Evolutionary conservation across 2,113 vertebrate species (phyloP), one percentile per base, ranked within the genome.

Genomic region (Gymnorhina tibicen): DNA sequence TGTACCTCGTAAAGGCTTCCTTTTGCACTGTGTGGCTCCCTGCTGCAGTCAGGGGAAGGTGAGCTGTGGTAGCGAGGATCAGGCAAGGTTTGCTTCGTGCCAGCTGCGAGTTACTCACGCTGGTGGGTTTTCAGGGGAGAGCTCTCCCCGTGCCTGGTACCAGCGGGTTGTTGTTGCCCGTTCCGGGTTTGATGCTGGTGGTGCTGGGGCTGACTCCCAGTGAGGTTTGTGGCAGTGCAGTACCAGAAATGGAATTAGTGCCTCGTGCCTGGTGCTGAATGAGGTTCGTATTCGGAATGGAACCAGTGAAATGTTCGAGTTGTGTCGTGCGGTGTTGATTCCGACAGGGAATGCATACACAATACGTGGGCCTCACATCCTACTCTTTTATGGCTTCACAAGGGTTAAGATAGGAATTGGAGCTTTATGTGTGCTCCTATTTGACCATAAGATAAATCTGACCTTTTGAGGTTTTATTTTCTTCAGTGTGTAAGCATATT

Each of bases 391-490:
- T 66, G 59, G 26, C 41, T 88, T 85, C 13, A 6, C 23, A 35
- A 3, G 68, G 37, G 32, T 64, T 83, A 35, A 64, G 46, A 7
- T 33, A 33, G 0, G 2, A 62, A 69, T 30, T 2, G 1, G 55
- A 62, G 49, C 0, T 1, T 52, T 75, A 5, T 11, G 16, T 63
- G 16, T 72, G 44, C 32, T 37, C 53, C 32, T 70, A 0, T 42
- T 73, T 83, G 30, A 58, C 53, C 12, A 2, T 30, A 35, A 86
- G 87, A 42, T 66, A 69, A 63, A 68, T 66, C 70, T 69, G 88
- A 80, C 83, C 72, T 90, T 79, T 16, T 8, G 62, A 46, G 75
- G 37, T 58, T 49, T 75, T 91, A 35, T 76, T 74, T 94, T 79
- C 59, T 76, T 60, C 47, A 28, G 16, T 64, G 56, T 62, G 11